Base-by-base conservation (phyloP, 2,888 invertebrate species). In the Spilarctia lutea region DNA sequence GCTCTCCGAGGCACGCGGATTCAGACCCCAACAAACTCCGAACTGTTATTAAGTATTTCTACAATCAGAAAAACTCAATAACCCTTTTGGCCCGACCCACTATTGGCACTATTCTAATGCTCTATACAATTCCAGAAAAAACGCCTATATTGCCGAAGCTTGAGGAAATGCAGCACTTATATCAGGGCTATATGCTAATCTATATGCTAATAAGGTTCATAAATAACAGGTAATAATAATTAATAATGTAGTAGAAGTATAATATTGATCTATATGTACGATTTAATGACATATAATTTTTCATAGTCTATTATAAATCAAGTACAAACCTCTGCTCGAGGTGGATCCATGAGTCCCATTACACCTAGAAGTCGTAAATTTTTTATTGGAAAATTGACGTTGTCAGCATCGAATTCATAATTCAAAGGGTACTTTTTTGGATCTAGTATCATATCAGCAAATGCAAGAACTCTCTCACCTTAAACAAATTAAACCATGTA, bases 301-400 rank as follows among this genome's bases (percentile, higher is more conserved):
- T 60, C 11, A 11, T 39, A 39, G 2, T n/a, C n/a, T n/a, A 11
- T 39, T 42, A 42, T 45, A 45, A 45, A 45, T 45, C 13, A 42
- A 42, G 11, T 16, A 78, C 75, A 76, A 83, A 94, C 95, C 92
- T 94, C 92, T 79, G 86, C 87, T 80, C 95, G 89, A 13, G 99
- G 99, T 75, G 99, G 99, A 96, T 99, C 99, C 96, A 99, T 99
- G 97, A 99, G 98, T 73, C 99, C 99, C 98, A 99, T 98, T 6
- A 99, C 96, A 72, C 99, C 99, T 77, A 99, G 98, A 91, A 99
- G 98, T 78, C 99, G 97, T 77, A 99, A 96, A 83, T 97, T 97
- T 65, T 97, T 97, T 74, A 98, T 94, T 27, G 98, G 98, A 96
- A 99, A 99, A 94, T 99, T 99, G 70, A 97, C 96, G 80, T 98